These are phyloP conservation scores for Callospermophilus lateralis DNA, from an alignment of 2,113 vertebrate genomes.

Conservation along the genomic window DNA sequence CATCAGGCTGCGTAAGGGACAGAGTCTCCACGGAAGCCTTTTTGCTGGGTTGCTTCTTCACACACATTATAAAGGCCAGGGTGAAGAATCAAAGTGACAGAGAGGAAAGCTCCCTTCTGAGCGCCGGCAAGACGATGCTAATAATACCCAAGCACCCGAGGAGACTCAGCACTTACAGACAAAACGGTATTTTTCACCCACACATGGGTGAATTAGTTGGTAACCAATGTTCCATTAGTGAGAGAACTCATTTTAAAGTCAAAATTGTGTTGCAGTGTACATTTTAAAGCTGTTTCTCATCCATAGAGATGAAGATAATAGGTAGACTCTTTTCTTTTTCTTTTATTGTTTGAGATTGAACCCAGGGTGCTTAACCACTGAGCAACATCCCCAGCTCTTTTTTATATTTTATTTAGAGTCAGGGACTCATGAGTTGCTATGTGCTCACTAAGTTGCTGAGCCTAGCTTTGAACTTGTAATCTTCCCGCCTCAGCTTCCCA, in stretches of 20 bases:
- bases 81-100: neutral
- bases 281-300: neutral
- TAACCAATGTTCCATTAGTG: neutral
- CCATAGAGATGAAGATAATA: neutral
- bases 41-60: neutral
- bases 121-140: neutral
- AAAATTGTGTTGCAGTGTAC: neutral
- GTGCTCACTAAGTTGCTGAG: too few relatives aligned
- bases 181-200: neutral
- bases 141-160: neutral
- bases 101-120: neutral
- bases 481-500: too few relatives aligned
- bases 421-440: too few relatives aligned
- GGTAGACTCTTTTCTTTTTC: neutral
- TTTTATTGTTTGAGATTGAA: too few relatives aligned
- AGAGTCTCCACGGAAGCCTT: rapidly evolving
- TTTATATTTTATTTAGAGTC: too few relatives aligned
- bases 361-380: too few relatives aligned
- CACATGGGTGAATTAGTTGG: too few relatives aligned
- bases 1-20: neutral
- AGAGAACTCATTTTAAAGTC: neutral
- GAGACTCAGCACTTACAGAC: neutral
- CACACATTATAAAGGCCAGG: neutral
- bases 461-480: too few relatives aligned
- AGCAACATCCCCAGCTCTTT: too few relatives aligned